Conservation (phyloP, 2,113 vertebrate species). For the Ceuthmochares aereus region DNA sequence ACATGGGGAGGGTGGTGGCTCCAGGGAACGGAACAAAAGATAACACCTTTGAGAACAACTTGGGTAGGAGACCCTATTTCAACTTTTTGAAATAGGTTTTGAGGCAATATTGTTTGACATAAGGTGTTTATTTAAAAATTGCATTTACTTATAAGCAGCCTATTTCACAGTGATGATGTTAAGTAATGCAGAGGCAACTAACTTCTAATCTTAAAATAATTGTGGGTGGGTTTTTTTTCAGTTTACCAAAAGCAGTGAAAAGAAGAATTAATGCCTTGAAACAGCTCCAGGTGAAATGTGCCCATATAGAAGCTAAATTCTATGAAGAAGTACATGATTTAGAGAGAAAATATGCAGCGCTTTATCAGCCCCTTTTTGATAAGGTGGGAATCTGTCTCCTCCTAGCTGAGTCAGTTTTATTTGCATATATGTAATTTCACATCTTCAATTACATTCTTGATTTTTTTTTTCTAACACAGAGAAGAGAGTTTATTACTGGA, state of each 20-base stretch:
- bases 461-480: conserved; percentile 73
- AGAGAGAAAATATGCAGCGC: conserved; percentile 93
- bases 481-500: conserved; percentile 89
- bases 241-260: conserved; percentile 93
- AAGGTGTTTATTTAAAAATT: background rate
- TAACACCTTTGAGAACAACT: background rate
- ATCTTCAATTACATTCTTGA: background rate
- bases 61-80: conserved; percentile 5
- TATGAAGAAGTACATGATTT: conserved; percentile 97
- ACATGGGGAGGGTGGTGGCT: background rate
- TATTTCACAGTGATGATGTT: background rate
- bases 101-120: background rate
- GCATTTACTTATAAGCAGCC: background rate
- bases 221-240: conserved; percentile 32
- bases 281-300: conserved; percentile 93
- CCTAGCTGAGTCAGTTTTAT: background rate
- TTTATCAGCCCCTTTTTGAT: conserved; percentile 94
- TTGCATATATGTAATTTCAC: background rate
- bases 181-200: background rate
- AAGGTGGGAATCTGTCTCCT: conserved; percentile 80
- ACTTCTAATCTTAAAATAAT: background rate
- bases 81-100: background rate
- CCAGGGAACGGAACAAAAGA: background rate
- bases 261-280: conserved; percentile 95
- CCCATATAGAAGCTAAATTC: conserved; percentile 96